Evolutionary conservation across 2,888 invertebrate genomes (phyloP), one percentile per base, ranked within the genome.

Genomic region (Patella pellucida): DNA sequence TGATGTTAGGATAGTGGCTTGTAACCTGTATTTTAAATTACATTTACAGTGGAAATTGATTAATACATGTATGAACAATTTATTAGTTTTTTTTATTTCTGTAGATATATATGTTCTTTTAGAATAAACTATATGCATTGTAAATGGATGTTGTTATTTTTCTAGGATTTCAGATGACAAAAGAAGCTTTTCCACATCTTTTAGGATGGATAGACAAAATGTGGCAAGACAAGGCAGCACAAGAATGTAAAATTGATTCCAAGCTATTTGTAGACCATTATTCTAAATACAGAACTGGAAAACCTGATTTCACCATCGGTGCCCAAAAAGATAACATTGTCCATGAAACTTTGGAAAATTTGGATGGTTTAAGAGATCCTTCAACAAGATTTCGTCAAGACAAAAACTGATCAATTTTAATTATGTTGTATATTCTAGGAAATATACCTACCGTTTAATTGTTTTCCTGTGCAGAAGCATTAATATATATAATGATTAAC

Each of bases 231-330:
- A 74, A 70, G 2, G 76, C 68, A 15, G 81, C 79, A 1, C 76
- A 73, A 70, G 75, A 76, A 52, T 78, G 79, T 69, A 76, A 69
- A 72, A 74, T 78, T 3, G 81, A 81, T 51, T 19, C 51, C 2
- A 27, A 75, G 56, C 52, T 81, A 51, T 71, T 79, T 69, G 72
- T 76, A 2, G 71, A 75, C 2, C 81, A 81, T 71, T 81, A 81
- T 67, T 69, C 62, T 52, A 72, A 76, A 51, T 81, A 81, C 71
- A 72, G 81, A 52, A 81, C 79, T n/a, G 81, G 81, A 3, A 76
- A 73, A 41, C 81, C 81, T 9, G 81, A 81, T 69, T 81, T 81
- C 51, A 81, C 81, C 71, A 75, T 81, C 52, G 79, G 81, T 2
- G 72, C 76, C n/a, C 69, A 54, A 27, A 72, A 75, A 41, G 71